Base-by-base conservation (phyloP, 2,113 vertebrate genomes). In the Vanacampus margaritifer region DNA sequence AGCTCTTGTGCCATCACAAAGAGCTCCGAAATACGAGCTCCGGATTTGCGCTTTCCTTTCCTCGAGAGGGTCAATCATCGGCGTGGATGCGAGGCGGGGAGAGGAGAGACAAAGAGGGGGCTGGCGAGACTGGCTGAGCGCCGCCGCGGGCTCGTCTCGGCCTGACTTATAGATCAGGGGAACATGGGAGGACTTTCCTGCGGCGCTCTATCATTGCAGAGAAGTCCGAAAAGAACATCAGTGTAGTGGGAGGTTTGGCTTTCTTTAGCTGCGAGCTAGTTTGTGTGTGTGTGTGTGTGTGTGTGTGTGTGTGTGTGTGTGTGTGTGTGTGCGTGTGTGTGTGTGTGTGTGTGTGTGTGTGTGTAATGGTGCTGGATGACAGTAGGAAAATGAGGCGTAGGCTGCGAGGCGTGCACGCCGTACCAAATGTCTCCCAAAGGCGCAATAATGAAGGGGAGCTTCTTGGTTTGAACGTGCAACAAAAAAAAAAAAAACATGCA, bases 1-100 rank as follows among this genome's bases (percentile, higher is more conserved):
- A 59, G 74, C 88, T 86, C 86, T 90, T 90, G 89, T 89, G 84
- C 71, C 78, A 53, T 58, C 80, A 78, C 39, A 62, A 62, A 90
- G 90, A 89, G 79, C 81, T 71, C 76, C 68, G 88, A 89, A 90
- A 92, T 76, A 78, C 87, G 89, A 90, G 84, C 84, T 85, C 61
- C 23, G 77, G 84, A 84, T 72, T n/a, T 84, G 79, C 77, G 85
- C 81, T 72, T 86, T 79, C 73, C 77, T 85, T 79, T 84, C 84
- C 88, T 88, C 90, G 70, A 67, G 89, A 89, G 89, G 89, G 80
- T 86, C 86, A 89, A 90, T 91, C 89, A 90, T 84, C 80, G 86
- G 74, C 39, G 84, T 89, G 79, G 84, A 89, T 87, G 85, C 84
- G 79, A 83, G 17, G 73, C 69, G 77, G 13, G 39, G 3, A 36